A percentile compares a stretch with the other conserved stretches of the same genome.
These are phyloP conservation scores for Heterodera filipjevi DNA, from an alignment of 2,888 invertebrate species.

Conservation along the genomic window DNA sequence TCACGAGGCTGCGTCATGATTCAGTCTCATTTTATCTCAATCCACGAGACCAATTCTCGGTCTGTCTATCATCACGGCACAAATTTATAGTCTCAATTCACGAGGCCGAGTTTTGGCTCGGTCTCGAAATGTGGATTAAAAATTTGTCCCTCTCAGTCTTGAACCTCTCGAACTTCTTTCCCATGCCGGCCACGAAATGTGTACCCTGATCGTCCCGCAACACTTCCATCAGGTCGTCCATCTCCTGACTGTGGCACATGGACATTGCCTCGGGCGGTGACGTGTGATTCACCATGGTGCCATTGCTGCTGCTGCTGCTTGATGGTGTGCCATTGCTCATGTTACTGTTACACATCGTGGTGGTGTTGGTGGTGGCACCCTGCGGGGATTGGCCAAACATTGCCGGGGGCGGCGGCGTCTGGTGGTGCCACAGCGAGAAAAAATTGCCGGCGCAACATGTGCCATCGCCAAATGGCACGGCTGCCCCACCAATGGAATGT, in stretches of 20 bases:
- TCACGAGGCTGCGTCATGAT: too few species aligned
- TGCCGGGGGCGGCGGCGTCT: not conserved
- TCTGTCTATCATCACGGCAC: too few species aligned
- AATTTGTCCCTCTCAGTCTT: not conserved
- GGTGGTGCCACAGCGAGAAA: not conserved
- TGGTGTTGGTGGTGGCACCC: not conserved
- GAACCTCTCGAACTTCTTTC: not conserved
- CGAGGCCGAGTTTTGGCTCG: too few species aligned
- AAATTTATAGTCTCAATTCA: too few species aligned
- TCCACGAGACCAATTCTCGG: too few species aligned
- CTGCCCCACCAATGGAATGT: not conserved
- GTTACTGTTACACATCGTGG: too few species aligned
- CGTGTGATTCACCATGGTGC: not conserved
- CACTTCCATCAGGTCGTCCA: conserved; percentile 39
- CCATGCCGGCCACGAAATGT: too few species aligned
- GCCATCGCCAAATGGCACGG: not conserved
- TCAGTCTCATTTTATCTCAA: too few species aligned
- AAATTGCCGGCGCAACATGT: not conserved
- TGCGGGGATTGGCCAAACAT: not conserved
- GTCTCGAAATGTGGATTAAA: too few species aligned
- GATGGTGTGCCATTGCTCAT: too few species aligned
- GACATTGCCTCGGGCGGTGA: not conserved
- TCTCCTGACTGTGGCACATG: conserved; percentile 30
- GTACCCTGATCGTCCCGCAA: conserved; percentile 33
- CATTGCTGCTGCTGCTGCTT: not conserved